These are phyloP conservation scores for Pantherophis alleghaniensis DNA, from an alignment of 2,797 vertebrate genomes.

Conservation along the genomic window DNA sequence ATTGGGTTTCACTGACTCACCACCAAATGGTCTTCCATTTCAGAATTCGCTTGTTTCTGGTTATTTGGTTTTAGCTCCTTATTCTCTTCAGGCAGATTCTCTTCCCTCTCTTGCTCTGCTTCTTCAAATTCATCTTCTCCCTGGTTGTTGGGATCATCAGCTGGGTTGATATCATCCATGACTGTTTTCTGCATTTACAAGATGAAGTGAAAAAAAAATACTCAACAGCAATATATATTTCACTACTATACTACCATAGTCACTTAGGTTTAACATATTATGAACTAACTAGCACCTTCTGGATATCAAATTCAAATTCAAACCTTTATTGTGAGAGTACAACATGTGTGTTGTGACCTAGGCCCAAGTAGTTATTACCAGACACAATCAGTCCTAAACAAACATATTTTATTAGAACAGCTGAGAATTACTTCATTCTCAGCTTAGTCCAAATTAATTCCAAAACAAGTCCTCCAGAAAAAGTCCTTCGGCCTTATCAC, in stretches of 20 bases:
- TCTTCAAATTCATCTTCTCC: constrained; percentile 98
- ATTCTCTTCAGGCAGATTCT: constrained; percentile 77
- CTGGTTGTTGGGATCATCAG: constrained; percentile 97
- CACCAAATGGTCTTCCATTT: constrained; percentile 87
- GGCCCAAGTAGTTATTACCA: too few species aligned
- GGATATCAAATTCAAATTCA: too few species aligned
- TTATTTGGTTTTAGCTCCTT: constrained; percentile 63
- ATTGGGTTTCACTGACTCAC: constrained; percentile 67
- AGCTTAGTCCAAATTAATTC: too few species aligned
- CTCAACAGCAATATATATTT: background rate
- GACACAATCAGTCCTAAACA: too few species aligned
- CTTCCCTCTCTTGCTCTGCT: constrained; percentile 86
- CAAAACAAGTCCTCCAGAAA: too few species aligned
- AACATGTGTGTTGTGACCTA: too few species aligned
- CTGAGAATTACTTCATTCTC: too few species aligned
- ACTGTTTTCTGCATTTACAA: constrained; percentile 72
- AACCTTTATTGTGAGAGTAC: too few species aligned
- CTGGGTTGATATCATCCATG: constrained; percentile 86
- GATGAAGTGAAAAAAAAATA: background rate
- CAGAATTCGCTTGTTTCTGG: constrained; percentile 69
- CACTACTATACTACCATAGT: background rate
- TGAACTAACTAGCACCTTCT: background rate
- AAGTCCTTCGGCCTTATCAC: too few species aligned
- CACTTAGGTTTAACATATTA: background rate
- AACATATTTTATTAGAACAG: too few species aligned